Evolutionary conservation across 2,113 vertebrate genomes (phyloP).

Genomic region (Poeciliopsis prolifica): DNA sequence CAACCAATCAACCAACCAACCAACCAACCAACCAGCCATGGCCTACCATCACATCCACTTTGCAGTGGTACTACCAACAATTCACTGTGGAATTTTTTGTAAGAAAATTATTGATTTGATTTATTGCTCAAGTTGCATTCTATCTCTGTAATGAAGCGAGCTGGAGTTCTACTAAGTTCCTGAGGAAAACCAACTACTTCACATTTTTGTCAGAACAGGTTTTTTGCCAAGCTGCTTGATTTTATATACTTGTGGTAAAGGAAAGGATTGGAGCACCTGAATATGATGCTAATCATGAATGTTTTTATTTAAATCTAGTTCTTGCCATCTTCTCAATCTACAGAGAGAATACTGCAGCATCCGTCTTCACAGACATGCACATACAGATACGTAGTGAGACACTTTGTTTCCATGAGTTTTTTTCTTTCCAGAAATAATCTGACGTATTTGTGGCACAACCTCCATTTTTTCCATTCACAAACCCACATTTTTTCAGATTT

Average conservation of each 20-base stretch:
- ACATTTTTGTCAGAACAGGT: no score
- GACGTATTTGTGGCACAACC: slow-evolving; percentile 14
- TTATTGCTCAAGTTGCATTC: background rate
- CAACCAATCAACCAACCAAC: no score
- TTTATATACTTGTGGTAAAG: background rate
- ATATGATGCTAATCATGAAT: background rate
- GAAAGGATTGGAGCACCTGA: background rate
- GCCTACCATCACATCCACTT: no score
- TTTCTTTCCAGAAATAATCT: slow-evolving; percentile 21
- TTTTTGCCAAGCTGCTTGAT: no score
- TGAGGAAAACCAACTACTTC: background rate
- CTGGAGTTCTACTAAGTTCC: background rate
- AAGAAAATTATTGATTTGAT: background rate
- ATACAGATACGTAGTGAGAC: no score
- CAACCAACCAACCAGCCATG: no score
- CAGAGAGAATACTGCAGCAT: no score
- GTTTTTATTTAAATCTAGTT: no score
- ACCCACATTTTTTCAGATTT: background rate
- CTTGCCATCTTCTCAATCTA: no score
- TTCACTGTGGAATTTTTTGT: no score
- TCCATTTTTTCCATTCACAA: background rate
- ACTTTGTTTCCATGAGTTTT: background rate
- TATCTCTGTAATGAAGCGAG: background rate
- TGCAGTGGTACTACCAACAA: no score
- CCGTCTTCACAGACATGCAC: no score